Evolutionary conservation across 2,888 invertebrate species (phyloP).

Genomic region (Acleris cristana): DNA sequence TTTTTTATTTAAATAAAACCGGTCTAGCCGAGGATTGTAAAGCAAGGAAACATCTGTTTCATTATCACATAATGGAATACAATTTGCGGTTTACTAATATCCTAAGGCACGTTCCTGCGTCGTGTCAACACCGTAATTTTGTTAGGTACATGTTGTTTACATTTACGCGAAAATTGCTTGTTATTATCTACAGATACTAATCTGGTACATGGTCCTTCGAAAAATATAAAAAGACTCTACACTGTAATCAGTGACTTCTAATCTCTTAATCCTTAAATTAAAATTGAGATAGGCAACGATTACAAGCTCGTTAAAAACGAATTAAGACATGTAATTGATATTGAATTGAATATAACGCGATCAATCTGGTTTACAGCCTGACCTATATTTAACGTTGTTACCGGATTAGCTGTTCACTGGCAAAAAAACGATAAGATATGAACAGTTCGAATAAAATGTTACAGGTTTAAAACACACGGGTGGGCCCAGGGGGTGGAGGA

Average conservation of each 20-base stretch:
- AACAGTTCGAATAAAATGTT: too few species aligned
- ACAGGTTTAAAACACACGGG: too few species aligned
- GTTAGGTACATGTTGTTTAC: neutral
- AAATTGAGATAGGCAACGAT: neutral
- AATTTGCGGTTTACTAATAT: constrained; percentile 6
- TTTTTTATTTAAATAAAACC: constrained; percentile 4
- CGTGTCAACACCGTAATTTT: neutral
- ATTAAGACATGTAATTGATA: constrained; percentile 7
- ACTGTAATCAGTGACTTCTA: neutral
- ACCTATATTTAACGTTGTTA: constrained; percentile 13
- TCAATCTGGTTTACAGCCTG: constrained; percentile 13
- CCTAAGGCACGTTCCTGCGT: neutral
- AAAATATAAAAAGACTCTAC: neutral
- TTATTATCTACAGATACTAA: too few species aligned
- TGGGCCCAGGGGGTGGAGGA: too few species aligned
- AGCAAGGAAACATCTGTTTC: constrained; percentile 12
- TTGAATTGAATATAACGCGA: constrained; percentile 13
- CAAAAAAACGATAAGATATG: neutral
- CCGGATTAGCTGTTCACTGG: too few species aligned
- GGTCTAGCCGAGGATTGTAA: neutral
- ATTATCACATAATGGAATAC: constrained; percentile 3
- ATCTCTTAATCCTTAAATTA: neutral
- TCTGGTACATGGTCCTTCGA: too few species aligned
- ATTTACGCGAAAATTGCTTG: too few species aligned
- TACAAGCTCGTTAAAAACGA: constrained; percentile 6